Percentiles rank a stretch among this genome's conserved stretches.
Evolutionary conservation across 2,888 invertebrate genomes (phyloP).

Genomic region (Lordiphosa fenestrarum): DNA sequence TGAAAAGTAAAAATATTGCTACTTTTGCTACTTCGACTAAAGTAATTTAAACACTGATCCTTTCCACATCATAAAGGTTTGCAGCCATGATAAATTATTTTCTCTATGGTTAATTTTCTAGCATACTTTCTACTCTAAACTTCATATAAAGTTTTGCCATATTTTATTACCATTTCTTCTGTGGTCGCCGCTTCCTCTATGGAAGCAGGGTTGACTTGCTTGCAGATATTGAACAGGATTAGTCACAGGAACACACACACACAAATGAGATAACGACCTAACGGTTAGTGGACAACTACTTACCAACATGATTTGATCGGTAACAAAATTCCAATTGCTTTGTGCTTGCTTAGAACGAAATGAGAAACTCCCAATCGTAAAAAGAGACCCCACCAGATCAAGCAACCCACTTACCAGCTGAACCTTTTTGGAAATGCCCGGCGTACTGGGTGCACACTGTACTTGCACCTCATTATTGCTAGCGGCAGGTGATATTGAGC

Average conservation of each 20-base stretch:
- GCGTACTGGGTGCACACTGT: slow-evolving; percentile 81
- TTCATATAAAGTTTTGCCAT: not conserved
- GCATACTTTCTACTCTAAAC: not conserved
- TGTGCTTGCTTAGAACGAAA: slow-evolving; percentile 67
- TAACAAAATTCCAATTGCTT: slow-evolving; percentile 70
- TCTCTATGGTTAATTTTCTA: not conserved
- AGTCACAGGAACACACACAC: slow-evolving; percentile 18
- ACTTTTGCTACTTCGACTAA: too few species aligned
- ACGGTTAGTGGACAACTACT: slow-evolving; percentile 28
- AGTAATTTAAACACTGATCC: too few species aligned
- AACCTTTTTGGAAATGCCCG: slow-evolving; percentile 92
- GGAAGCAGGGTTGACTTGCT: slow-evolving; percentile 74
- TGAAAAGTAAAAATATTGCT: too few species aligned
- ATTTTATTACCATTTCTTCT: slow-evolving; percentile 35
- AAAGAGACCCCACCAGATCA: too few species aligned
- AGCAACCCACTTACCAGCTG: slow-evolving; percentile 85
- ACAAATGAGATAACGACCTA: slow-evolving; percentile 3
- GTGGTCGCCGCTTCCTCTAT: slow-evolving; percentile 27
- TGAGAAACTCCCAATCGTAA: not conserved
- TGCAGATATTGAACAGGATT: slow-evolving; percentile 58
- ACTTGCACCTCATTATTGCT: slow-evolving; percentile 73
- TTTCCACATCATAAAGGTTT: too few species aligned
- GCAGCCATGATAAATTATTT: too few species aligned
- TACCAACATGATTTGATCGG: slow-evolving; percentile 64
- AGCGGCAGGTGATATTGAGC: slow-evolving; percentile 79